phyloP scores from a whole-genome alignment of 2,797 vertebrate genomes.

The Thalassophryne amazonica region DNA sequence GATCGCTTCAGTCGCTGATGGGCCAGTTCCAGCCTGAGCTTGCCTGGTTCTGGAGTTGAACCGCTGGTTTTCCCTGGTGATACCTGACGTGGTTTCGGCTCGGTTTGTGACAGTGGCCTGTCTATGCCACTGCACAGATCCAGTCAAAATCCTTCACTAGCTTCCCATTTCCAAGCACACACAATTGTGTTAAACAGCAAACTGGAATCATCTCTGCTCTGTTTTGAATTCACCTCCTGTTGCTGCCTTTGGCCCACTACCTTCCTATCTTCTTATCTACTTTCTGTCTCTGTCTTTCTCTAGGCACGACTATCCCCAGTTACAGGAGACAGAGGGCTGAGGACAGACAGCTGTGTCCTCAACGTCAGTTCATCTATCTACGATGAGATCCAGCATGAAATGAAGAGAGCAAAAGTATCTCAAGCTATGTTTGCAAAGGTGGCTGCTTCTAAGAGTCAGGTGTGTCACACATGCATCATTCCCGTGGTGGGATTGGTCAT shows the following conservation, averaged over 20 bases:
- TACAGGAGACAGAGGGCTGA: conserved; percentile 84
- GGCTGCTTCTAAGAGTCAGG: conserved; percentile 95
- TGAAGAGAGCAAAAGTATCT: conserved; percentile 96
- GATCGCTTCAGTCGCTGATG: no score
- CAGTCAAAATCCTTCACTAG: background rate
- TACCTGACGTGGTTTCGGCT: no score
- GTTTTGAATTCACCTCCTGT: background rate
- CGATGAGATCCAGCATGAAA: conserved; percentile 95
- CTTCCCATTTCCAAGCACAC: background rate
- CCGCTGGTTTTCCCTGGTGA: no score
- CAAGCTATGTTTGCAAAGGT: conserved; percentile 95
- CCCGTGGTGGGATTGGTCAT: no score
- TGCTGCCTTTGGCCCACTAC: background rate
- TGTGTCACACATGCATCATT: conserved; percentile 59
- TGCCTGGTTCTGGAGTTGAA: no score
- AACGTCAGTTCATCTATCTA: conserved; percentile 92
- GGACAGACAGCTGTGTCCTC: conserved; percentile 86
- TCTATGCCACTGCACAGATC: no score
- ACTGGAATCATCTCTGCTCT: background rate
- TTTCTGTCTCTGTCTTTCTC: background rate
- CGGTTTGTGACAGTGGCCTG: no score
- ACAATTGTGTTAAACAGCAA: background rate
- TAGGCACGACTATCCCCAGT: conserved; percentile 90
- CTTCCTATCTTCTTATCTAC: background rate
- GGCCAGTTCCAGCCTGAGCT: no score